Base-by-base conservation (phyloP, 2,888 invertebrate genomes). In the Drosophila melanosoma region DNA sequence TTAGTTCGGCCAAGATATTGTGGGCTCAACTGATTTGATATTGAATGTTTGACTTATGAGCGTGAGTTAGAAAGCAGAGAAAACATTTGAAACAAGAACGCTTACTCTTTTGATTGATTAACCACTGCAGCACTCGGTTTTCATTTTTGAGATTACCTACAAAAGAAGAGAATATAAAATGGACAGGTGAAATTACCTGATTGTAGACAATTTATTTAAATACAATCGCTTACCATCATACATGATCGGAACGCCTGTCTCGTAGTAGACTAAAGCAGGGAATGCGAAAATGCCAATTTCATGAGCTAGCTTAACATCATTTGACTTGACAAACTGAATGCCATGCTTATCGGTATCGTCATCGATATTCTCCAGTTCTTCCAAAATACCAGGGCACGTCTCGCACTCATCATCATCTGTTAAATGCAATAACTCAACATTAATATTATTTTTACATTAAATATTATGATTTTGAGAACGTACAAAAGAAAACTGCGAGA, bases 61-160 rank as follows among this genome's bases (percentile, higher is more conserved):
- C 90, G 89, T 86, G 90, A 88, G 73, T 80, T 90, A 79, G 74
- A 78, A 88, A 86, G 90, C 84, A 79, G 78, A 94, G 94, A 94
- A 94, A 80, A 86, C 73, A 83, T 83, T 90, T 74, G 59, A 79
- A 80, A 89, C 74, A 87, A 94, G 94, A 94, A 94, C 95, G 95
- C 97, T 97, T 97, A 97, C 97, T 97, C 97, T 97, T 97, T 95
- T 98, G 97, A 95, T 97, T 96, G 95, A 97, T 95, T 94, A 98
- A 96, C 98, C 98, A 98, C 95, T 97, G 96, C 95, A 98, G 96
- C 95, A 98, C 97, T 95, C 97, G 97, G 94, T 97, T 97, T 96
- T 98, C 97, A 94, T 97, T 96, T 95, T 95, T 97, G 95, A 98
- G 97, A 95, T 97, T 96, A 95, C 97, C 97, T 97, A 69, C 12